Evolutionary conservation across 2,797 vertebrate genomes (phyloP), one percentile per base, ranked within the genome.

Genomic region (Poliocrania exsul): DNA sequence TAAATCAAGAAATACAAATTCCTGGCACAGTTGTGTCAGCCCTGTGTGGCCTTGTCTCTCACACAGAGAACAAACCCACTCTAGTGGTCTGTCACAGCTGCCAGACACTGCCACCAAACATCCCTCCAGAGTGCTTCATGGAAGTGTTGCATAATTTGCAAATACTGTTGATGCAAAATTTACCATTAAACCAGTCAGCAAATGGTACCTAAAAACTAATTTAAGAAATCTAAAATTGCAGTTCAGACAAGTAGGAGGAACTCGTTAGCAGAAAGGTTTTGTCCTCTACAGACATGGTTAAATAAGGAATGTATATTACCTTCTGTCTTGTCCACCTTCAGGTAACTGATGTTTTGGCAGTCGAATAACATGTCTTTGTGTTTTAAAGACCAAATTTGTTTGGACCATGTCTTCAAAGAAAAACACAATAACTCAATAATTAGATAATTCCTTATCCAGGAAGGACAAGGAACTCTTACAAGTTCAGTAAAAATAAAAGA

Each of bases 401-500:
- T 97, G 97, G 62, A 96, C 25, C 97, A 97, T 97, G 31, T 86
- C 96, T 97, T 88, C 75, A 96, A 86, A 88, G 58, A 75, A 92
- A 92, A 91, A 47, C 47, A 90, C 9, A 78, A 0, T 50, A 35
- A 65, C 46, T 72, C 24, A 83, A 18, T 71, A 64, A 71, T 24
- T 33, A 78, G 17, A 46, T 24, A 35, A 78, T 38, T 28, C 20
- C n/a, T 71, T 73, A 21, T 31, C n/a, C 38, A 64, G 37, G 21
- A 26, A 62, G 21, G 29, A 62, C 17, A 74, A 38, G 37, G 37
- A 15, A 8, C 3, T 53, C 11, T 60, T 47, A 12, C 0, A 25
- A 14, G 12, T 44, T 69, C 35, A 71, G 10, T 62, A 65, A 88
- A 82, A 50, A 44, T 2, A 8, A 71, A 80, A 77, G 35, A 46